Percentiles rank a stretch among this genome's conserved stretches.
Evolutionary conservation across 2,888 invertebrate species (phyloP).

Genomic region (Hirtodrosophila alboralis): DNA sequence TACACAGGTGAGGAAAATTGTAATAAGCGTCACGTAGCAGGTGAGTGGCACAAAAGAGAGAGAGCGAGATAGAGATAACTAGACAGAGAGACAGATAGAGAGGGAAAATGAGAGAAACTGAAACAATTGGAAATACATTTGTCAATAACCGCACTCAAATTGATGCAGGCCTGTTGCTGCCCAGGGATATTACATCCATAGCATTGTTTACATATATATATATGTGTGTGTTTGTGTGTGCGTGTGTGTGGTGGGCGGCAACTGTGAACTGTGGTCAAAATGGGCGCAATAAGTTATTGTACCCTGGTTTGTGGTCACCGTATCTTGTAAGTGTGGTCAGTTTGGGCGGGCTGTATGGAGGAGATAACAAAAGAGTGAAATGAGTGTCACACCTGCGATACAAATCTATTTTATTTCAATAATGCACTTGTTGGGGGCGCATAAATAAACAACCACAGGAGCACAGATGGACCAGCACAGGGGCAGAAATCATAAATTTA

Average conservation of each 20-base stretch:
- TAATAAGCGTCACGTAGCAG: slow-evolving; percentile 63
- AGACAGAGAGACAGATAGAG: neutral
- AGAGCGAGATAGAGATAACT: slow-evolving; percentile 2
- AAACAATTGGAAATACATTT: slow-evolving; percentile 77
- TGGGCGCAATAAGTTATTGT: slow-evolving; percentile 62
- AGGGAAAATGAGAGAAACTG: slow-evolving; percentile 17
- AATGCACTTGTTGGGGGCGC: slow-evolving; percentile 42
- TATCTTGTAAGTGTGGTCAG: slow-evolving; percentile 64
- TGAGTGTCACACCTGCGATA: slow-evolving; percentile 64
- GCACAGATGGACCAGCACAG: slow-evolving; percentile 17
- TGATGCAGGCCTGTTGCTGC: slow-evolving; percentile 56
- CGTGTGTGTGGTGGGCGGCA: slow-evolving; percentile 11
- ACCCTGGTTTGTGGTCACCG: slow-evolving; percentile 45
- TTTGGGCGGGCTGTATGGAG: neutral
- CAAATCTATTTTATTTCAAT: slow-evolving; percentile 73
- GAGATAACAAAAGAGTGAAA: slow-evolving; percentile 4
- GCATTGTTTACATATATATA: slow-evolving; percentile 5
- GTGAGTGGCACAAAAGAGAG: slow-evolving; percentile 26
- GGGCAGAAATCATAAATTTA: slow-evolving; percentile 48
- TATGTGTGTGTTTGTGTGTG: slow-evolving; percentile 1
- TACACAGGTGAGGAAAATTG: slow-evolving; percentile 47
- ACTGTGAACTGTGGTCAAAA: slow-evolving; percentile 35
- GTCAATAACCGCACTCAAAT: slow-evolving; percentile 72
- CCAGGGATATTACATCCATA: slow-evolving; percentile 41
- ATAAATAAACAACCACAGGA: slow-evolving; percentile 69